Conservation (phyloP, 2,888 invertebrate genomes). For the Phanerotoma sp. region DNA sequence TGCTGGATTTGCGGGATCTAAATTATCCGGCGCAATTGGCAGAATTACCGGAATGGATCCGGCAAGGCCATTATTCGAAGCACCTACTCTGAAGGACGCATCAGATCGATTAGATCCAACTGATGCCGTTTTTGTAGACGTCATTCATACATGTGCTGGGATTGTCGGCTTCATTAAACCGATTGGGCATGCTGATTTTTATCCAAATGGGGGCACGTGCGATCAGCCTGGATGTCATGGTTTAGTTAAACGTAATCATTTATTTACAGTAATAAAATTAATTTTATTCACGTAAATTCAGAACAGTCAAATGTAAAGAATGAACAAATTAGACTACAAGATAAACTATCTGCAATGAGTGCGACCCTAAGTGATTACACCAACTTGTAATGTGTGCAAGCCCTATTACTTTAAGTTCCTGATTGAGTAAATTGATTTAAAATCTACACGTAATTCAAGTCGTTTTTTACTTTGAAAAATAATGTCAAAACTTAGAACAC, state of each 20-base stretch:
- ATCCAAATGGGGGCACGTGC: constrained; percentile 70
- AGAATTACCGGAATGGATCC: constrained; percentile 66
- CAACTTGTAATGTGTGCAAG: too few species aligned
- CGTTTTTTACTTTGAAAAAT: too few species aligned
- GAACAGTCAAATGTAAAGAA: too few species aligned
- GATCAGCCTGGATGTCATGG: constrained; percentile 71
- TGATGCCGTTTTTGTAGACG: constrained; percentile 72
- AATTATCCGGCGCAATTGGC: constrained; percentile 44
- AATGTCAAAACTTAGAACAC: too few species aligned
- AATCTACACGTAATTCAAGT: too few species aligned
- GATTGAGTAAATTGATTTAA: too few species aligned
- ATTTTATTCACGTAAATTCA: too few species aligned
- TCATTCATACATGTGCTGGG: constrained; percentile 73
- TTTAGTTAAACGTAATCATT: constrained; percentile 42
- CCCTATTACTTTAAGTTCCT: too few species aligned
- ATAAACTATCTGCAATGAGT: too few species aligned
- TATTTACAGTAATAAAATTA: too few species aligned
- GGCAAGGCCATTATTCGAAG: constrained; percentile 67
- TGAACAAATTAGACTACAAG: too few species aligned
- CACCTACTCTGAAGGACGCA: constrained; percentile 45
- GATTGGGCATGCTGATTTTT: constrained; percentile 73
- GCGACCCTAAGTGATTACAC: too few species aligned
- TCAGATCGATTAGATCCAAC: constrained; percentile 62
- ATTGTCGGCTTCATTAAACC: constrained; percentile 64
- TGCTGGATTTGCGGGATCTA: constrained; percentile 47